These are phyloP conservation scores for Hyphantria cunea DNA, from an alignment of 1,140 invertebrate species.

Conservation along the genomic window DNA sequence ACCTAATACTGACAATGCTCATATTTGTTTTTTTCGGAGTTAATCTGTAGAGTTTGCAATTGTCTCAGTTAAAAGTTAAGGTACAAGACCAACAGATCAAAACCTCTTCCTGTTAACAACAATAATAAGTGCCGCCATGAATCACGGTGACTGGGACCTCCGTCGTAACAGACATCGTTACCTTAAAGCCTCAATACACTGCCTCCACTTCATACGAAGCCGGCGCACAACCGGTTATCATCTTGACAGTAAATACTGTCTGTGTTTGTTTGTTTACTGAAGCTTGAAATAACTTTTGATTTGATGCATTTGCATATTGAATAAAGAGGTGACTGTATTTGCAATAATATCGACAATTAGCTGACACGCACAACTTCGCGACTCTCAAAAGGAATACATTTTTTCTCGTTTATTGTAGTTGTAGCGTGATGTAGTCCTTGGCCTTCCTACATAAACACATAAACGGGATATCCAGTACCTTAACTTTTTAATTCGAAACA, in stretches of 20 bases:
- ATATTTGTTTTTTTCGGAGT: too few relatives aligned
- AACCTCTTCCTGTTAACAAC: neutral
- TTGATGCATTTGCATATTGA: too few relatives aligned
- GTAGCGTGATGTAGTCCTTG: too few relatives aligned
- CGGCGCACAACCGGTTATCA: slow-evolving; percentile 7
- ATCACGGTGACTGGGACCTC: slow-evolving; percentile 11
- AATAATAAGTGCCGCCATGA: slow-evolving; percentile 24
- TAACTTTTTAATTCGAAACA: too few relatives aligned
- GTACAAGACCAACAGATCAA: slow-evolving; percentile 9
- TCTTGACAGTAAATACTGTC: neutral
- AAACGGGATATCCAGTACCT: too few relatives aligned
- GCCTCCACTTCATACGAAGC: neutral
- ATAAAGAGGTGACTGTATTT: too few relatives aligned
- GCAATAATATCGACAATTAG: too few relatives aligned
- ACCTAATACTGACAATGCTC: too few relatives aligned
- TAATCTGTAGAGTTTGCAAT: neutral
- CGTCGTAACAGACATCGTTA: slow-evolving; percentile 18
- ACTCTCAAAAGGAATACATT: too few relatives aligned
- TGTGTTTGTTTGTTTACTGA: slow-evolving; percentile 2
- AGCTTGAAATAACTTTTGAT: neutral
- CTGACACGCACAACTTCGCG: too few relatives aligned
- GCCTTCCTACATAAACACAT: too few relatives aligned
- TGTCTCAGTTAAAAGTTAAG: neutral
- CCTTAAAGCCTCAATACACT: neutral
- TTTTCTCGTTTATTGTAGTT: too few relatives aligned